phyloP scores from a whole-genome alignment of 1,140 invertebrate species.

The Phenacoccus solenopsis region DNA sequence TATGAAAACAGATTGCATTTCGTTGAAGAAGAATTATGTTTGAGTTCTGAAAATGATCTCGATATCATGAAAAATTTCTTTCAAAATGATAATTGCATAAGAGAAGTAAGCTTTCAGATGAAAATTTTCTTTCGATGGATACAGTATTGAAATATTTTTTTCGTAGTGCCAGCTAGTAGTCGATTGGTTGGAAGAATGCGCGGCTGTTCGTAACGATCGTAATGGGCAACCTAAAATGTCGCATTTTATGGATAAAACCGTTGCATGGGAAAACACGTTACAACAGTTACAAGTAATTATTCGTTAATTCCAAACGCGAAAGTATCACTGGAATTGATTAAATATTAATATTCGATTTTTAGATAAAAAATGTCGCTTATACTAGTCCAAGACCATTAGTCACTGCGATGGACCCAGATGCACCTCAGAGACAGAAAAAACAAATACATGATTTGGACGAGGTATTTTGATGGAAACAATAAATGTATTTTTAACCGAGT shows the following conservation, averaged over 20 bases:
- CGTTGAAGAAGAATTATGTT: constrained; percentile 30
- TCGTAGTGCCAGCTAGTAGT: constrained; percentile 62
- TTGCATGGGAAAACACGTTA: constrained; percentile 81
- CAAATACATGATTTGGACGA: constrained; percentile 75
- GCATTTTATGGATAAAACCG: constrained; percentile 58
- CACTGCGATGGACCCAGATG: constrained; percentile 83
- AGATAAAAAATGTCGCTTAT: constrained; percentile 39
- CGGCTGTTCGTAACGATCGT: constrained; percentile 48
- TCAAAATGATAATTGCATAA: constrained; percentile 48
- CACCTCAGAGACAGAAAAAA: constrained; percentile 62
- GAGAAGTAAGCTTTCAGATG: constrained; percentile 41
- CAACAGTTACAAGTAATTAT: constrained; percentile 51
- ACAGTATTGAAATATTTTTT: not conserved
- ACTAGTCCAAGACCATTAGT: constrained; percentile 46
- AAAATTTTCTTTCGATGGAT: not conserved
- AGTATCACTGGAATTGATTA: too few relatives aligned
- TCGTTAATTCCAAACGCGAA: not conserved
- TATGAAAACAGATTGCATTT: constrained; percentile 56
- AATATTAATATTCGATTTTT: constrained; percentile 11
- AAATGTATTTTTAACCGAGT: not conserved
- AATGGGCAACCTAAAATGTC: constrained; percentile 45
- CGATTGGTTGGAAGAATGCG: constrained; percentile 83
- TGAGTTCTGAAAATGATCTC: constrained; percentile 44
- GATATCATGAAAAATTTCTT: constrained; percentile 46
- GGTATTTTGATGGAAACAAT: constrained; percentile 31